These are phyloP conservation scores for Chionis minor DNA, from an alignment of 2,113 vertebrate genomes.

Conservation along the genomic window DNA sequence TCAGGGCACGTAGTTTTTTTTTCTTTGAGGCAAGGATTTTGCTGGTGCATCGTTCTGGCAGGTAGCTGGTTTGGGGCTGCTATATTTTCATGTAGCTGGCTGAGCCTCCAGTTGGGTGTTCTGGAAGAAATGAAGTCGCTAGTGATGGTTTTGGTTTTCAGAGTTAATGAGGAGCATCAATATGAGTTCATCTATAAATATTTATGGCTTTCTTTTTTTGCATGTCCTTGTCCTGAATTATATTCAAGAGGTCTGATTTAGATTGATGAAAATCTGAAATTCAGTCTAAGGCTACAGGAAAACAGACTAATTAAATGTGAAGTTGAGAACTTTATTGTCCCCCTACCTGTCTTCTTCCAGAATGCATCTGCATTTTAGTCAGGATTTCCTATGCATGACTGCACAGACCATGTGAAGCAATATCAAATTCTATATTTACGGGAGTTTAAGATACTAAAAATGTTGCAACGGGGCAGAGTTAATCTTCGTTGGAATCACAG, in stretches of 20 bases:
- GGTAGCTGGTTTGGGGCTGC: neutral
- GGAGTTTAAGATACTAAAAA: neutral
- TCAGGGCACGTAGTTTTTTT: neutral
- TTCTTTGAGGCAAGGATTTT: neutral
- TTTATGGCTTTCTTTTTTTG: neutral
- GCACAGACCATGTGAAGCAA: neutral
- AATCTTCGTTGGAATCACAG: neutral
- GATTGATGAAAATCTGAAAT: neutral
- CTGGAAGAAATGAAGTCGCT: neutral
- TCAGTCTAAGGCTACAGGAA: neutral
- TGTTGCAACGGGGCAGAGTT: neutral
- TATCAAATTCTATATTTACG: neutral
- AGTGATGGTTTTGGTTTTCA: neutral
- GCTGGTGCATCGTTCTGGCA: neutral
- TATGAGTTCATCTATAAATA: neutral
- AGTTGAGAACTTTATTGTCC: neutral
- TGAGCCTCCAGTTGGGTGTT: fast-evolving
- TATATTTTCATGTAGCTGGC: neutral
- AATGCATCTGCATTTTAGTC: neutral
- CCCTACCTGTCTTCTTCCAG: neutral
- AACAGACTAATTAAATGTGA: neutral
- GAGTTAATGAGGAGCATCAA: neutral
- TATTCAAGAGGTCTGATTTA: neutral
- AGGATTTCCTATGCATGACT: neutral
- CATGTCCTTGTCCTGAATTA: neutral